phyloP scores from a whole-genome alignment of 35 echinoderm and acorn worm species.

The Patiria miniata region DNA sequence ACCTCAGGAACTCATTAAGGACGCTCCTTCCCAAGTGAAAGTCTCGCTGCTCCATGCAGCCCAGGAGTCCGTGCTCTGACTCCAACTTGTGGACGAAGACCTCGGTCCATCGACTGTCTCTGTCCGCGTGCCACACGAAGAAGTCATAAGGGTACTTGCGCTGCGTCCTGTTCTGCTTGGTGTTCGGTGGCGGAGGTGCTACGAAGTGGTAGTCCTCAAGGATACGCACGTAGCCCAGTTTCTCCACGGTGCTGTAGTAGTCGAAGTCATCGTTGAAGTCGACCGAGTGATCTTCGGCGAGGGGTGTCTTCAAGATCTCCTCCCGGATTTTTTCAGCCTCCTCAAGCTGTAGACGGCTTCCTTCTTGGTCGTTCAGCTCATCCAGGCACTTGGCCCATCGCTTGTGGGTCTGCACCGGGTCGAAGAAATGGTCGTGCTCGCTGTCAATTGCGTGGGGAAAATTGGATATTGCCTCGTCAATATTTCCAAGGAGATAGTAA shows the following conservation, averaged over 20 bases:
- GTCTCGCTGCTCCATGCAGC: conserved; percentile 52
- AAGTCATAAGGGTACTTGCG: conserved; percentile 40
- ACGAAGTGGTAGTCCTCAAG: conserved; percentile 54
- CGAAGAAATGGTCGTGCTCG: conserved; percentile 72
- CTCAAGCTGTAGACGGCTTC: background rate
- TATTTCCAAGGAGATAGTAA: conserved; percentile 45
- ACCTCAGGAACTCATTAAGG: background rate
- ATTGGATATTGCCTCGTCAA: conserved; percentile 26
- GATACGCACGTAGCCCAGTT: conserved; percentile 43
- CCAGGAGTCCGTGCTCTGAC: conserved; percentile 32
- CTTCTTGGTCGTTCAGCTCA: background rate
- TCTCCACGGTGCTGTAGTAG: conserved; percentile 37
- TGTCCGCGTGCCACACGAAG: conserved; percentile 53
- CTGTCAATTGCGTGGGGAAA: conserved; percentile 49
- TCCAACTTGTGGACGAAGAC: conserved; percentile 58
- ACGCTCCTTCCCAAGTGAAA: conserved; percentile 1
- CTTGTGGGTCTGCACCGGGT: conserved; percentile 53
- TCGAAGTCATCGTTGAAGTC: conserved; percentile 73
- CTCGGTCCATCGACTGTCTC: conserved; percentile 56
- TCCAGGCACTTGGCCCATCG: conserved; percentile 63
- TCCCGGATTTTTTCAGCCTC: conserved; percentile 18
- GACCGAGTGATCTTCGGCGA: background rate
- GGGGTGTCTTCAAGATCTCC: conserved; percentile 19
- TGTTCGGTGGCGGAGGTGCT: too few species aligned
- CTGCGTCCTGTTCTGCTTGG: background rate